Base-by-base conservation (phyloP, 2,113 vertebrate species). In the Chaenogobius annularis region DNA sequence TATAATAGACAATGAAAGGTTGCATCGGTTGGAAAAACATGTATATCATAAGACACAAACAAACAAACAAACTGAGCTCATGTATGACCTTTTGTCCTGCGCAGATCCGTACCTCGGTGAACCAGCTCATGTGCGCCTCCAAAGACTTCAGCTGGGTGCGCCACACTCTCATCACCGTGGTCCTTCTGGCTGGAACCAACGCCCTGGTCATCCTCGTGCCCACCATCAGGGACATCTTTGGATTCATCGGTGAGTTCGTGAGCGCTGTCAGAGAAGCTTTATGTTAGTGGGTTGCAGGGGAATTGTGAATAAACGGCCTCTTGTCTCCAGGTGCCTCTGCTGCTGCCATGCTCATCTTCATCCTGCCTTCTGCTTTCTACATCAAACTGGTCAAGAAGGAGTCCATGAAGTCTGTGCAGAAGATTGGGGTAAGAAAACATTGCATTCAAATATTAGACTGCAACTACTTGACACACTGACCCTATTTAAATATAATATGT, bases 331-430 rank as follows among this genome's bases (percentile, higher is more conserved):
- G 98, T 75, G 95, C 96, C 10, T 99, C 97, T 83, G 96, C 97
- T 0, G 97, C 97, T 61, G 95, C 96, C 10, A 98, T 99, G 96
- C 90, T 99, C 86, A 96, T 99, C 82, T 99, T 99, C 85, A 99
- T 99, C 87, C 94, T 99, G 67, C 98, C 98, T 5, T 99, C 98
- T 55, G 95, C 97, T 59, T 99, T 99, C 90, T 99, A 99, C 87
- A 94, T 99, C 85, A 98, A 95, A 80, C 92, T 99, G 70, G 98
- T 98, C 75, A 96, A 98, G 92, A 99, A 99, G 72, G 97, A 99
- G 74, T 73, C 96, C 12, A 94, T 97, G 94, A 96, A 94, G 63
- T 98, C 97, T 0, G 64, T 96, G 73, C 96, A 98, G 10, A 99
- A 98, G 92, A 98, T 99, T 3, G 96, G 96, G 95, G 97, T 99